phyloP scores from a whole-genome alignment of 35 echinoderm and acorn worm genomes.

The Patiria miniata region DNA sequence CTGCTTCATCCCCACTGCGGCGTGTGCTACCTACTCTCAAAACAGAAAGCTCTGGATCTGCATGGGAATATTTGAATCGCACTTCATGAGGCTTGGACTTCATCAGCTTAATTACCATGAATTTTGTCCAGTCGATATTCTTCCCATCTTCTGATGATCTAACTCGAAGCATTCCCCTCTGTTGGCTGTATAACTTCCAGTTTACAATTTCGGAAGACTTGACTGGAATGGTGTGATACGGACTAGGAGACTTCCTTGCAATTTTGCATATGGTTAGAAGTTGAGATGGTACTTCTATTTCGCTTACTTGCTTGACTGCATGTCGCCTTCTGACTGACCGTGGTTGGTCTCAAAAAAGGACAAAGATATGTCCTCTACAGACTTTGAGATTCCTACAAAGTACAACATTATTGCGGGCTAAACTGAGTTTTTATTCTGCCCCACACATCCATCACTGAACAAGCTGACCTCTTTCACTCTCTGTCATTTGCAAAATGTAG shows the following conservation, averaged over 20 bases:
- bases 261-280: conserved; percentile 17
- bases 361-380: conserved; percentile 40
- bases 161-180: conserved; percentile 27
- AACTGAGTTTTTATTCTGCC: conserved; percentile 76
- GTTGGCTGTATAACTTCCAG: conserved; percentile 35
- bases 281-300: conserved; percentile 31
- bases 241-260: conserved; percentile 10
- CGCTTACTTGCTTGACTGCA: conserved; percentile 44
- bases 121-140: conserved; percentile 39
- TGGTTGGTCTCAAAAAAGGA: conserved; percentile 67
- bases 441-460: conserved; percentile 67
- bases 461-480: conserved; percentile 51
- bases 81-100: no score
- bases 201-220: conserved; percentile 34
- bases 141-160: conserved; percentile 21
- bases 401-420: conserved; percentile 51
- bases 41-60: no score
- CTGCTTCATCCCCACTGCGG: no score
- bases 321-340: conserved; percentile 75
- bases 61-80: no score
- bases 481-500: conserved; percentile 38
- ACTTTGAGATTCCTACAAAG: conserved; percentile 3
- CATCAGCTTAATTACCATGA: conserved; percentile 2
- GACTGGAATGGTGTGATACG: conserved; percentile 7
- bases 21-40: no score